Conservation (phyloP, 2,888 invertebrate genomes). For the Acanthosoma haemorrhoidale region DNA sequence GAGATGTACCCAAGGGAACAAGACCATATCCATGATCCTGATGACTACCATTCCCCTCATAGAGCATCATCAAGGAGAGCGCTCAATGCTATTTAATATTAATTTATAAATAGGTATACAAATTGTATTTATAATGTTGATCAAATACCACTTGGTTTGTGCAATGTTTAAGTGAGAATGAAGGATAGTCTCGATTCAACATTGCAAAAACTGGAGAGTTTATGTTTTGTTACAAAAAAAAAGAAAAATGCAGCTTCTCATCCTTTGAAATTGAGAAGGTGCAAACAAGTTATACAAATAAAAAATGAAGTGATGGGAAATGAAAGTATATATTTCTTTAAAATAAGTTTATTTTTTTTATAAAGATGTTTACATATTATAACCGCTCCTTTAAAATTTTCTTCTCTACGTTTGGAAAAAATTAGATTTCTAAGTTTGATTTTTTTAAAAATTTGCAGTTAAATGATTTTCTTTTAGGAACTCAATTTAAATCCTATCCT, state of each 20-base stretch:
- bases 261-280: neutral
- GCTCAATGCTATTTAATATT: constrained; percentile 66
- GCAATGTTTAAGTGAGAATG: neutral
- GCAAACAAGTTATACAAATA: neutral
- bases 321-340: neutral
- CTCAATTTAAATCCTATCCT: no score
- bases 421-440: neutral
- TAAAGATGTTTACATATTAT: neutral
- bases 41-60: constrained; percentile 51
- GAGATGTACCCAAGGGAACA: constrained; percentile 28
- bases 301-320: neutral
- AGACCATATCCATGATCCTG: constrained; percentile 42
- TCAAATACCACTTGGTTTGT: no score
- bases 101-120: constrained; percentile 26
- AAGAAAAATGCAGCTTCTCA: neutral
- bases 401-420: neutral
- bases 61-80: constrained; percentile 60
- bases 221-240: neutral
- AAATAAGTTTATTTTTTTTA: neutral
- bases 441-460: no score
- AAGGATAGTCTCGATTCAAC: neutral
- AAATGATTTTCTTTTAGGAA: no score
- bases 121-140: constrained; percentile 27
- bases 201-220: neutral
- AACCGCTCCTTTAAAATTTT: neutral